Evolutionary conservation across 2,888 invertebrate genomes (phyloP), one percentile per base, ranked within the genome.

Genomic region (Eumacrocentrus americanus): DNA sequence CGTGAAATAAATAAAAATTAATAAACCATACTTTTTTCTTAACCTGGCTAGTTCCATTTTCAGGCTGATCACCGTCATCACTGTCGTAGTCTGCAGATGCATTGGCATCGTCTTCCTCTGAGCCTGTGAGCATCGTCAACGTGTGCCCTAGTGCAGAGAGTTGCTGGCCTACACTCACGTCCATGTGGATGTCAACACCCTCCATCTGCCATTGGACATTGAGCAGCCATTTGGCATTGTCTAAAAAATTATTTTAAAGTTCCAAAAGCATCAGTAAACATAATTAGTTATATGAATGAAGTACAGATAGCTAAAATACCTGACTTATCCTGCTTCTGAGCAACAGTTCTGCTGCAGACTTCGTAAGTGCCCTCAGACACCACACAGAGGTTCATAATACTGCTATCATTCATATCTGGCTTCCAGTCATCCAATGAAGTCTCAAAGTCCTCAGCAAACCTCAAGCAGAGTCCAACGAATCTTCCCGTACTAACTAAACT

Each of bases 181-280:
- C 97, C 58, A 98, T 82, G 79, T 98, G 95, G 67, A 98, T 95
- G 76, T 97, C 97, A 6, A 98, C 95, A 51, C 99, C 99, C 80
- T 98, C 95, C 99, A 99, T 99, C 83, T 98, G 93, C 96, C 98
- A 98, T 66, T 95, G 92, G 0, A 99, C 96, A 81, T 98, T 98
- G 60, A 99, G 84, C 74, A 98, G 89, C 98, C 98, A 99, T 79
- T 98, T 98, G 2, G 98, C 98, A 81, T 97, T 94, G 80, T 94
- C 94, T 87, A 78, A 60, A 76, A 76, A 63, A 22, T 57, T 53
- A 11, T 44, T 47, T 42, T 3, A 52, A 42, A 23, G 22, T 52
- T 57, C 52, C 25, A 47, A 29, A 46, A 37, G 29, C 6, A 29
- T 6, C 29, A n/a, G 12, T 11, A 14, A n/a, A n/a, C n/a, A n/a